A percentile compares a stretch with the other conserved stretches of the same genome.
Conservation (phyloP, 2,113 vertebrate genomes). For the Bubo blakistoni region DNA sequence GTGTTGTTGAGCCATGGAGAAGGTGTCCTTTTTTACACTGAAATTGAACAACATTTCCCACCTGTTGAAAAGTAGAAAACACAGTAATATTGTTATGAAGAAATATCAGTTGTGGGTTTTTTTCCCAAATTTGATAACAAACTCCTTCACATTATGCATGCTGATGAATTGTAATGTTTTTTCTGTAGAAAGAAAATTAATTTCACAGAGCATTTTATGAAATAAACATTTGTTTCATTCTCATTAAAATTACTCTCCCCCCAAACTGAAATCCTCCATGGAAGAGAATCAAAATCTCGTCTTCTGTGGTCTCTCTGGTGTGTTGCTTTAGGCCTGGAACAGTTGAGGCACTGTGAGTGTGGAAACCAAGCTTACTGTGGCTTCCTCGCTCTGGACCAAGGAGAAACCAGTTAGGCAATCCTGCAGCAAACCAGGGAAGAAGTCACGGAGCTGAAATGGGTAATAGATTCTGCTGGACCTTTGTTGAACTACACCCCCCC, state of each 20-base stretch:
- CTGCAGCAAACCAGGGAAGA: not conserved
- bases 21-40: slow-evolving; percentile 95
- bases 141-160: not conserved
- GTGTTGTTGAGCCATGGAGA: slow-evolving; percentile 92
- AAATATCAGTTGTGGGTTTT: not conserved
- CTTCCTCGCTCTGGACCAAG: not conserved
- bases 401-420: not conserved
- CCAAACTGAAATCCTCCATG: not conserved
- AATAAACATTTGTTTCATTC: not conserved
- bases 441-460: not conserved
- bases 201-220: not conserved
- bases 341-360: not conserved
- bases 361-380: not conserved
- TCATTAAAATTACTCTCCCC: not conserved
- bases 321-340: not conserved
- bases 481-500: not conserved
- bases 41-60: slow-evolving; percentile 91
- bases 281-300: not conserved
- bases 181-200: not conserved
- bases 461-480: not conserved
- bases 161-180: not conserved
- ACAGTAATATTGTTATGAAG: not conserved
- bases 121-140: not conserved
- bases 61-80: slow-evolving; percentile 70
- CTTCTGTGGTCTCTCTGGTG: not conserved